Conservation (phyloP, 2,888 invertebrate species). For the Quadroppia sp. region DNA sequence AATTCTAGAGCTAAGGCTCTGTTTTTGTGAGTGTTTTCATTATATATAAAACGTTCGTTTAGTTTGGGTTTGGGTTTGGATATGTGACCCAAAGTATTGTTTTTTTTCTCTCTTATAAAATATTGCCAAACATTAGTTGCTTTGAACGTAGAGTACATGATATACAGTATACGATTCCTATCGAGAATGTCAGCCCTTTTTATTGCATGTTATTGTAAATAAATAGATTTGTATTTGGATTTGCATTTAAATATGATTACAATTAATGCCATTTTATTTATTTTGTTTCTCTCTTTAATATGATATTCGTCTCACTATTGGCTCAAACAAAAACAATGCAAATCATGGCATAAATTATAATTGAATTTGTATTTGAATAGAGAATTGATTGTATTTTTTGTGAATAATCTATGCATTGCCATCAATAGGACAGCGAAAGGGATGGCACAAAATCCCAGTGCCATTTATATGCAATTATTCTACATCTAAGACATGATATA, state of each 20-base stretch:
- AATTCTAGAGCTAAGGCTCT: background rate
- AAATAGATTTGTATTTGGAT: background rate
- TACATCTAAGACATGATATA: background rate
- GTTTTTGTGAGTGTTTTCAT: background rate
- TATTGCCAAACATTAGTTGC: background rate
- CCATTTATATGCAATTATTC: background rate
- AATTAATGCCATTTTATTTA: background rate
- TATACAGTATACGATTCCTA: background rate
- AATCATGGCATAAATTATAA: background rate
- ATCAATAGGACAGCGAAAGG: slow-evolving; percentile 25
- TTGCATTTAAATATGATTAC: background rate
- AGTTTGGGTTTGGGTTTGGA: too few species aligned
- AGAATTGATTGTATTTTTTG: background rate
- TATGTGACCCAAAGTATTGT: background rate
- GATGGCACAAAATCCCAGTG: background rate
- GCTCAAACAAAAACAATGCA: background rate
- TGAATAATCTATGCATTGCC: slow-evolving; percentile 14
- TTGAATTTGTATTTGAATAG: background rate
- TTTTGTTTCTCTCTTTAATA: background rate
- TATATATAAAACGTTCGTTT: too few species aligned
- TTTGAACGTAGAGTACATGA: background rate
- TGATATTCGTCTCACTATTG: background rate
- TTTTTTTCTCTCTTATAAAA: too few species aligned
- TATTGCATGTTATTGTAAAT: background rate
- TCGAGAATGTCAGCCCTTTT: background rate